These are phyloP conservation scores for Mormyrus proboscirostris DNA, from an alignment of 2,797 vertebrate genomes.

Conservation along the genomic window DNA sequence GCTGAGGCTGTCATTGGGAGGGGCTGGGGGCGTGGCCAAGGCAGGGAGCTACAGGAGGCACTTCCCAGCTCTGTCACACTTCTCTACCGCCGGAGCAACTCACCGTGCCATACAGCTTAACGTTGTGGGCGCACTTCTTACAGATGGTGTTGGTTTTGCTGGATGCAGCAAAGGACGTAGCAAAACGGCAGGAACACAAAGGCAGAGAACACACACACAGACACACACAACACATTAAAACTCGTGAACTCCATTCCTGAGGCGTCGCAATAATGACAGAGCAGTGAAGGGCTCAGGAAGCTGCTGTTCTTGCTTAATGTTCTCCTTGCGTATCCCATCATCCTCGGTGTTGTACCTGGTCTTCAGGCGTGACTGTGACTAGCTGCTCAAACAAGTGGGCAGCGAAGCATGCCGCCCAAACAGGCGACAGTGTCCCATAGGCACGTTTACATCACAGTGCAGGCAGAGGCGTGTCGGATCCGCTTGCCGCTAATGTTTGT, in stretches of 20 bases:
- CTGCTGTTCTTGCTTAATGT: background rate
- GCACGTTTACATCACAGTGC: background rate
- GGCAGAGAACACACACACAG: background rate
- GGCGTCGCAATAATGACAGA: background rate
- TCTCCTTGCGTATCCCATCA: background rate
- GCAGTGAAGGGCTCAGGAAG: background rate
- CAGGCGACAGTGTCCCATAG: background rate
- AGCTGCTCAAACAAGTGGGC: background rate
- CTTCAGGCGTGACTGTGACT: background rate
- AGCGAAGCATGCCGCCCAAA: background rate
- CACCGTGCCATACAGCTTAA: conserved; percentile 97
- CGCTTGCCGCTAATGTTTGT: background rate
- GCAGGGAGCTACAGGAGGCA: background rate
- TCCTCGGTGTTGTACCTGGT: background rate
- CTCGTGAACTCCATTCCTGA: background rate
- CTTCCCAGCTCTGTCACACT: background rate
- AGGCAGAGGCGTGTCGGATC: conserved; percentile 2
- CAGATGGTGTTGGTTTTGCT: conserved; percentile 99
- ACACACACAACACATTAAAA: background rate
- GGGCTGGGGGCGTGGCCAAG: background rate
- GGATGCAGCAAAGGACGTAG: conserved; percentile 12
- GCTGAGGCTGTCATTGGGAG: background rate
- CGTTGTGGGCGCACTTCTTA: conserved; percentile 98
- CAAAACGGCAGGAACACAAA: background rate
- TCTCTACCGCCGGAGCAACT: conserved; percentile 45